Base-by-base conservation (phyloP, 1,140 invertebrate genomes). In the Dendroctonus valens region DNA sequence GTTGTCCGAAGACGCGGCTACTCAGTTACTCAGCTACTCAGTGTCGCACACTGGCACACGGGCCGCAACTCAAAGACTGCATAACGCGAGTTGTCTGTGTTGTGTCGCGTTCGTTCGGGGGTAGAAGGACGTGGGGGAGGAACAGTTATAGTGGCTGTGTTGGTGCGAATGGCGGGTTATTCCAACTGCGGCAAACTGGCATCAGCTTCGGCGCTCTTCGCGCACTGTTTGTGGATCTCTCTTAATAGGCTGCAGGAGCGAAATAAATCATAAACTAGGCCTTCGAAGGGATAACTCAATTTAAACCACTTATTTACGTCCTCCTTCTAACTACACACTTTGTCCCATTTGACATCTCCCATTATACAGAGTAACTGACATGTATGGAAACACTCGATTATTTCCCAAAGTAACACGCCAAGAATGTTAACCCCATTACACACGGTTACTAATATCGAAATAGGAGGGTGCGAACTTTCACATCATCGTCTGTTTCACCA, bases 21-120 rank as follows among this genome's bases (percentile, higher is more conserved):
- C 50, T 5, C 11, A 59, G 60, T 58, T 46, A 26, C 26, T 26
- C 26, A 26, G 61, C 46, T 59, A 59, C 59, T 59, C 49, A 57
- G 48, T 66, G 68, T 59, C 65, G 58, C 55, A 70, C 69, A 64
- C 74, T 76, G 72, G 71, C 74, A 72, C 76, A 69, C 69, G 74
- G 73, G 68, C 69, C 73, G 75, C 72, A 72, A 71, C 73, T 74
- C 72, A 72, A 75, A 72, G 75, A 77, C 75, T 76, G 74, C 67
- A 71, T 68, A 67, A 69, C 72, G 73, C 73, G 73, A 71, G 70
- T 64, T 72, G 65, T 63, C 63, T 71, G 73, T 70, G 61, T 75
- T 75, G 74, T 77, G 73, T 69, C 70, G 71, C 72, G 70, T 68
- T 62, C 54, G 44, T 51, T 62, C 65, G 58, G 72, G 72, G 74